Conservation (phyloP, 1,140 invertebrate species). For the Ooceraea biroi region DNA sequence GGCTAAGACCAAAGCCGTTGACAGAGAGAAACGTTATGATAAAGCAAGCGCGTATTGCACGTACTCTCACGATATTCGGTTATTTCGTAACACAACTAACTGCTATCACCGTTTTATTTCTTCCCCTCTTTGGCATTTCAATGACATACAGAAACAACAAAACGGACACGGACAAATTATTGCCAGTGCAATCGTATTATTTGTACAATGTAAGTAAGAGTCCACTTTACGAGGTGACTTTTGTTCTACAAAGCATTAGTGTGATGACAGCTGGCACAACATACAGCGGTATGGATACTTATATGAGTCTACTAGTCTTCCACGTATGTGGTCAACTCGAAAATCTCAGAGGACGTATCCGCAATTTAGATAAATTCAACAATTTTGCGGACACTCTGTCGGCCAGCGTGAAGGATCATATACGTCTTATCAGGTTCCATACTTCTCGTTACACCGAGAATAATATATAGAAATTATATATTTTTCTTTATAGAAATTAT, state of each 20-base stretch:
- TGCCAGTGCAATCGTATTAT: constrained; percentile 35
- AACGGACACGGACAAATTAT: background rate
- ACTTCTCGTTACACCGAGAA: background rate
- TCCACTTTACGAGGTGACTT: constrained; percentile 41
- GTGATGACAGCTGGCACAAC: background rate
- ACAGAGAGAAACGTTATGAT: constrained; percentile 15
- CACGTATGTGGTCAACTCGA: constrained; percentile 39
- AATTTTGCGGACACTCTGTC: constrained; percentile 2
- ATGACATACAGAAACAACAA: background rate
- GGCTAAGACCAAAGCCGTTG: constrained; percentile 26
- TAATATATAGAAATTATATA: too few species aligned
- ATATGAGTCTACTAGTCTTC: constrained; percentile 33
- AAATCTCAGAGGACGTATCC: constrained; percentile 28
- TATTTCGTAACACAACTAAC: background rate
- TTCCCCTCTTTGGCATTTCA: constrained; percentile 33
- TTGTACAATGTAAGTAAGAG: constrained; percentile 8
- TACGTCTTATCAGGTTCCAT: constrained; percentile 48
- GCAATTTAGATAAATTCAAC: background rate
- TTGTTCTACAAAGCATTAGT: background rate
- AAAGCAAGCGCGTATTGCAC: constrained; percentile 1
- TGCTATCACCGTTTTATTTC: background rate
- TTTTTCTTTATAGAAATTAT: background rate
- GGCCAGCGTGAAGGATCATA: constrained; percentile 3
- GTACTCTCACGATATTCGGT: background rate
- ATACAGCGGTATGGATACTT: constrained; percentile 22